These are phyloP conservation scores for Okapia johnstoni DNA, from an alignment of 2,113 vertebrate genomes.

Conservation along the genomic window DNA sequence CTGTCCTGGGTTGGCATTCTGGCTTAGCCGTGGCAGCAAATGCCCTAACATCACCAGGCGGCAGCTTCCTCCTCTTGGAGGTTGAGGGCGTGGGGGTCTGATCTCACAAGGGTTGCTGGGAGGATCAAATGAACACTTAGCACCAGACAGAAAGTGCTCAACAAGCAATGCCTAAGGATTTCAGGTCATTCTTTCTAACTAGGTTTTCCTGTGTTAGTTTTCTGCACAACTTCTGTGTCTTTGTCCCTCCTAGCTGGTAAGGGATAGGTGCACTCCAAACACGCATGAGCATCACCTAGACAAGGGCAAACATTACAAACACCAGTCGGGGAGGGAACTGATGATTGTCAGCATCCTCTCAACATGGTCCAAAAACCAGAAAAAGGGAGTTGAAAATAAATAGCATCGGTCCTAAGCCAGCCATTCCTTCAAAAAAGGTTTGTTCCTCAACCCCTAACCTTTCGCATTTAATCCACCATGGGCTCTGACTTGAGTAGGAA, in stretches of 20 bases:
- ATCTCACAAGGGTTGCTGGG: not conserved
- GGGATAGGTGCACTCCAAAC: not conserved
- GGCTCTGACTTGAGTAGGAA: not conserved
- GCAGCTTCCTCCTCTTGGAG: not conserved
- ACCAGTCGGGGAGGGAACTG: not conserved
- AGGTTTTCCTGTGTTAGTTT: not conserved
- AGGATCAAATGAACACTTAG: not conserved
- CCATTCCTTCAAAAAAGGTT: not conserved
- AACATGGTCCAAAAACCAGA: not conserved
- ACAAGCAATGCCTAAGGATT: not conserved
- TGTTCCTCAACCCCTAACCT: not conserved
- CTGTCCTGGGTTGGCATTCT: not conserved
- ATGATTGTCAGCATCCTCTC: not conserved
- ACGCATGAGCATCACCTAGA: not conserved
- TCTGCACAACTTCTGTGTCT: not conserved
- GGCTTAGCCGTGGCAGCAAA: not conserved
- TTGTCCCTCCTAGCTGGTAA: not conserved
- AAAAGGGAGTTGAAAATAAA: conserved; percentile 4
- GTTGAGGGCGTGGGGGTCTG: not conserved
- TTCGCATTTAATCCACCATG: not conserved
- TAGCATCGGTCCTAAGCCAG: not conserved
- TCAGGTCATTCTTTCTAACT: not conserved
- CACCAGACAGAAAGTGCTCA: not conserved
- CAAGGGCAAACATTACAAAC: not conserved
- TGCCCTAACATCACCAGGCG: not conserved